Evolutionary conservation across 2,888 invertebrate genomes (phyloP).

Genomic region (Callosobruchus maculatus): DNA sequence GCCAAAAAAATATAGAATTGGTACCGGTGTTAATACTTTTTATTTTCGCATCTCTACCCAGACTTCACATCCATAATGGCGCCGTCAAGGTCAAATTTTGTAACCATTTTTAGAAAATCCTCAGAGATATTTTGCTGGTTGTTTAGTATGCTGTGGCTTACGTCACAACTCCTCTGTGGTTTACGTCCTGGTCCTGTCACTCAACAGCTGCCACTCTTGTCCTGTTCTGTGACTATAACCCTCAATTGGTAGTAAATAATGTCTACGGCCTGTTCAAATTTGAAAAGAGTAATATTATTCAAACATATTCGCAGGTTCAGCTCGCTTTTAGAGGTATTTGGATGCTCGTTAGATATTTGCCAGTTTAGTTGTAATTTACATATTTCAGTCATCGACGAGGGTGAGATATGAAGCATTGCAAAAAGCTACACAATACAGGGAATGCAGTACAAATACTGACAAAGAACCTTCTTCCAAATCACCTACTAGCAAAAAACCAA

Average conservation of each 20-base stretch:
- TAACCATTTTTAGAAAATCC: too few relatives aligned
- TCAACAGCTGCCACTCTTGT: too few relatives aligned
- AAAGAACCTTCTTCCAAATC: constrained; percentile 14
- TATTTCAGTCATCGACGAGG: constrained; percentile 5
- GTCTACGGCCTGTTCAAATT: not conserved
- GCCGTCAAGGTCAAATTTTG: too few relatives aligned
- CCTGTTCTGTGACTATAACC: not conserved
- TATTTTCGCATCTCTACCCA: too few relatives aligned
- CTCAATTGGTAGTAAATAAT: not conserved
- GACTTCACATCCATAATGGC: too few relatives aligned
- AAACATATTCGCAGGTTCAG: not conserved
- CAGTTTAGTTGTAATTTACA: not conserved
- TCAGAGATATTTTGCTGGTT: too few relatives aligned
- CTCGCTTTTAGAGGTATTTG: not conserved
- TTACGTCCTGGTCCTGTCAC: too few relatives aligned
- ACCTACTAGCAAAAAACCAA: not conserved
- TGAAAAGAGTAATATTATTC: not conserved
- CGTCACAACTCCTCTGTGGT: too few relatives aligned
- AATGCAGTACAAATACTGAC: constrained; percentile 15
- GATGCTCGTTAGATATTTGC: not conserved
- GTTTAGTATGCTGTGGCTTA: too few relatives aligned
- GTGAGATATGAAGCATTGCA: not conserved
- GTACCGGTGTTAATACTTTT: too few relatives aligned
- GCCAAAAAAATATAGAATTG: too few relatives aligned
- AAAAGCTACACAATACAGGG: not conserved